Evolutionary conservation across 2,797 vertebrate species (phyloP), one percentile per base, ranked within the genome.

Genomic region (Buceros bicornis): DNA sequence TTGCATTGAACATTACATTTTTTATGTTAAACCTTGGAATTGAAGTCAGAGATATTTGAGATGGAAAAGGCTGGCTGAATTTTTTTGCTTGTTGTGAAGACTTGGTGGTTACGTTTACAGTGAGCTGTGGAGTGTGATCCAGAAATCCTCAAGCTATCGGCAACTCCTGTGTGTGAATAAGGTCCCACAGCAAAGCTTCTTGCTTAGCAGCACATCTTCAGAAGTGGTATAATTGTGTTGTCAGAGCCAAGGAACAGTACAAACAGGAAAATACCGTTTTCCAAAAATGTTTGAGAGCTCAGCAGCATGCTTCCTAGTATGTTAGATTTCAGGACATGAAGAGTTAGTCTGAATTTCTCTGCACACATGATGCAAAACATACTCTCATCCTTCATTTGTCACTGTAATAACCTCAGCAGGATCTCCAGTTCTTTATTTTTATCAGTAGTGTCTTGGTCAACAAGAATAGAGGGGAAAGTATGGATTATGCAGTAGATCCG

Each of bases 361-460:
- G 9, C 29, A 40, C 0, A 0, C 11, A 21, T 12, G 3, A 10
- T 16, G 16, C 4, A 74, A 78, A 78, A 66, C 8, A 5, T 3
- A 42, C 9, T 24, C 9, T 61, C 3, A 1, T 20, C 19, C 53
- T 87, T 69, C 43, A 51, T 70, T 43, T 50, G 2, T 60, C 78
- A 47, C 8, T 71, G 6, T 18, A 74, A 14, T 18, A 22, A 78
- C 57, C 10, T 81, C 20, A 78, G 2, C 47, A 28, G 26, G 4
- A 42, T 56, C 45, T 56, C 24, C 31, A 53, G 26, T 14, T 19
- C n/a, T 13, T 61, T 37, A 29, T 54, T 93, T 89, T 84, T n/a
- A 37, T 72, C 67, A 35, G 10, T 12, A 80, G 16, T 47, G 7
- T 18, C 26, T 71, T 3, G 0, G 3, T 50, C 29, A 51, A 47